phyloP scores from a whole-genome alignment of 2,797 vertebrate species.

The Zenarchopterus dispar region DNA sequence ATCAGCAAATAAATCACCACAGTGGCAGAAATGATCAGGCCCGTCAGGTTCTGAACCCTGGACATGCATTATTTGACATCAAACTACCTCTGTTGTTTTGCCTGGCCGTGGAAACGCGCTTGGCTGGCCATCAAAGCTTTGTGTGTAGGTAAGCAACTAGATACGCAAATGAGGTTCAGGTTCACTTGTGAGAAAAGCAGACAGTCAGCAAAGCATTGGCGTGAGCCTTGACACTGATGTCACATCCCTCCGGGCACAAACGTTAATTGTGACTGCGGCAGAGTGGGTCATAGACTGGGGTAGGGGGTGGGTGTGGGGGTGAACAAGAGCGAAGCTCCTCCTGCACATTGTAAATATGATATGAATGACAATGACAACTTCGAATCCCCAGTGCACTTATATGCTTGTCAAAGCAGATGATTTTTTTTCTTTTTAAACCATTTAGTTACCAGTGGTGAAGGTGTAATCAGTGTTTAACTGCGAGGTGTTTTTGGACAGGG shows the following conservation, averaged over 20 bases:
- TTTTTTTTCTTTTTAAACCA: too few species aligned
- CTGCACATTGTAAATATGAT: constrained; percentile 28
- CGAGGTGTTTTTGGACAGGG: too few species aligned
- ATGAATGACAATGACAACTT: constrained; percentile 48
- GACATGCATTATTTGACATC: constrained; percentile 7
- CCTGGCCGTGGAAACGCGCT: constrained; percentile 22
- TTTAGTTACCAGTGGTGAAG: too few species aligned
- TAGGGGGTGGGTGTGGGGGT: too few species aligned
- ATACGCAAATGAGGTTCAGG: constrained; percentile 2
- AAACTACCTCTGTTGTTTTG: constrained; percentile 11
- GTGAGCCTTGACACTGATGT: constrained; percentile 30
- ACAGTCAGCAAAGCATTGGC: constrained; percentile 10
- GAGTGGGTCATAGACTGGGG: constrained; percentile 5
- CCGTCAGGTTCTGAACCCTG: constrained; percentile 17
- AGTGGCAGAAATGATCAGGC: constrained; percentile 11
- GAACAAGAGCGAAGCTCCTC: constrained; percentile 8
- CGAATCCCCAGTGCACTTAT: constrained; percentile 6
- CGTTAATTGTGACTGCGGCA: constrained; percentile 31
- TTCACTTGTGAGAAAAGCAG: constrained; percentile 12
- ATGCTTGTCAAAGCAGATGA: constrained; percentile 8
- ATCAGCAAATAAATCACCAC: constrained; percentile 22
- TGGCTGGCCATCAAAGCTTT: constrained; percentile 20
- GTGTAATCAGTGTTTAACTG: too few species aligned
- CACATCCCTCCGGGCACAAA: constrained; percentile 24
- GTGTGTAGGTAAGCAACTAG: background rate